Base-by-base conservation (phyloP, 2,113 vertebrate species). In the Anhinga anhinga region DNA sequence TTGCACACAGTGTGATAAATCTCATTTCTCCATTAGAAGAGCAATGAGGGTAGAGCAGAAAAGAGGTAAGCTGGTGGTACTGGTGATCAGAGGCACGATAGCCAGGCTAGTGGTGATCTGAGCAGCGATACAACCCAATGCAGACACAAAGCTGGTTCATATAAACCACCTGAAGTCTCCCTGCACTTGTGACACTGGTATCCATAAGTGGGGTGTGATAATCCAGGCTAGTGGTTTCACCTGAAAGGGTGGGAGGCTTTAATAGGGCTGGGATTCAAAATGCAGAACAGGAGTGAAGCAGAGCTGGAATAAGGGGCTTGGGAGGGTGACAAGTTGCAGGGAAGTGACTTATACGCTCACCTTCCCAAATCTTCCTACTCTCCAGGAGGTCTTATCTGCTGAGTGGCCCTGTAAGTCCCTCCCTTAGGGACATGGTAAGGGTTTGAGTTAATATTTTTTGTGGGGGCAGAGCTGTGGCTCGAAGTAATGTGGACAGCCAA, bases 361-460 rank as follows among this genome's bases (percentile, higher is more conserved):
- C 17, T 66, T 89, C 49, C 13, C 15, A 82, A 53, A 71, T 36
- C 22, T 16, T 5, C 5, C 11, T 55, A 0, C 12, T 52, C 26
- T 58, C 5, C 13, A 13, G 82, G 26, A 94, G 36, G 38, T 55
- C 26, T 71, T 71, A 10, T 21, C 16, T 84, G 29, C 22, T 55
- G 22, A 18, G 5, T 7, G 11, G 11, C 11, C 20, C n/a, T 2
- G 0, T 26, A 36, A 26, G 19, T 44, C 30, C 10, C 10, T 38
- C 10, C 19, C 32, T 30, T 20, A 27, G 21, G 36, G 6, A 3
- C 10, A 40, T 3, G 10, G 50, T 61, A 74, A 90, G 26, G 7
- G 13, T 47, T 86, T 95, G 55, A 45, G 13, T 78, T 63, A 34
- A 10, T 32, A 15, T 3, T 11, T 49, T 52, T 62, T 55, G 2